Evolutionary conservation across 2,888 invertebrate species (phyloP), one percentile per base, ranked within the genome.

Genomic region (Lithophane ornitopus): DNA sequence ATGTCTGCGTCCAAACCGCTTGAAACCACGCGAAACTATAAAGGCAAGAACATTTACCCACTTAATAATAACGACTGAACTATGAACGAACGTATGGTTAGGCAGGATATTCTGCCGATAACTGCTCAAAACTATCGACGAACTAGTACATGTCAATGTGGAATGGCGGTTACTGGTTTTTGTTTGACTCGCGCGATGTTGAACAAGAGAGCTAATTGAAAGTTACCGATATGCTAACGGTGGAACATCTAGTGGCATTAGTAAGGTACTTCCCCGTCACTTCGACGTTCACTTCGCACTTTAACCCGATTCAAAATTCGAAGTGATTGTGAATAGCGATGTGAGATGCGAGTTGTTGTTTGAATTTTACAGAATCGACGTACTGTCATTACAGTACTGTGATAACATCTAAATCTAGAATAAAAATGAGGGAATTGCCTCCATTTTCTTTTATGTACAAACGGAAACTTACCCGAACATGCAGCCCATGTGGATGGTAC

Each of bases 401-500:
- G 1, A 19, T 16, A 34, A 22, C 9, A 19, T 34, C 34, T 6
- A 34, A 3, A 14, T 8, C 7, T 12, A 46, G 3, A 49, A 49
- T 46, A 22, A 49, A 14, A 49, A 66, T 34, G 9, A 49, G 6
- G 1, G 6, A n/a, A 1, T 49, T 3, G 22, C 9, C 34, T 16
- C 22, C 0, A n/a, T 28, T 41, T 58, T 16, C 26, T 14, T 28
- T 58, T n/a, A 28, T 49, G 19, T 49, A 49, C 22, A 49, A 22
- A 49, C 49, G 22, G 22, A 49, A 49, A 49, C 28, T 59, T 59
- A 96, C 96, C 95, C 95, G 78, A 95, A 94, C 95, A 96, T 96
- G 78, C 91, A 92, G 1, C 95, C 95, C 19, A 91, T 77, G 52
- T 96, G 95, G 49, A 94, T 92, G 1, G 95, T 90, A 81, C 98